Evolutionary conservation across 53 echinoderm and acorn worm species (phyloP), one percentile per base, ranked within the genome.

Genomic region (Patiria pectinifera): DNA sequence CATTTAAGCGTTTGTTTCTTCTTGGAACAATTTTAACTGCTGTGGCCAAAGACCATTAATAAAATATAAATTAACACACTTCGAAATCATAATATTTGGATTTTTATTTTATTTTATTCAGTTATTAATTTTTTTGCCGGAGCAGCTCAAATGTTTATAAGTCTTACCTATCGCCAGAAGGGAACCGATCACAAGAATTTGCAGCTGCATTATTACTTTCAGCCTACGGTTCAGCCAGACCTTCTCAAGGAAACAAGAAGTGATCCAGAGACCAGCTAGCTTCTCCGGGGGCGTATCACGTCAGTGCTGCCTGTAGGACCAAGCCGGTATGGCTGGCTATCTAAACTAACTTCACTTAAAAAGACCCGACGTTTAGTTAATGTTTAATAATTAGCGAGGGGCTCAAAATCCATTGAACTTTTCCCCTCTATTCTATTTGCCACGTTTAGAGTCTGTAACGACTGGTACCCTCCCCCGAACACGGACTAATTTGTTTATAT

Each of bases 351-450:
- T 74, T 74, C 22, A n/a, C 24, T 22, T 74, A 18, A 23, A 74
- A 70, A 74, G 5, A 4, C 74, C 74, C 4, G 15, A 24, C 0
- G 4, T 66, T 2, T 74, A 21, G 74, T 74, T 22, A 74, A 74
- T 74, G 21, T n/a, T 74, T 74, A 23, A 74, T 74, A 15, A 69
- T 69, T 69, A 74, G 74, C 74, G 24, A 74, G 74, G 74, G 24
- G 74, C 74, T 7, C 22, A 24, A 23, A 24, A 24, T 74, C 74
- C 74, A 74, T 5, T n/a, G 74, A 23, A 74, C 74, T 74, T 21
- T 23, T 74, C 2, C 19, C 15, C 24, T 0, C 11, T 21, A 74
- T 15, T 21, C 69, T 60, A 60, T 11, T 60, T 66, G 66, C 2
- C 66, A 66, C 0, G 14, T 66, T 66, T 66, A 6, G 66, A 18